Evolutionary conservation across 2,797 vertebrate species (phyloP), one percentile per base, ranked within the genome.

Genomic region (Peromyscus eremicus): DNA sequence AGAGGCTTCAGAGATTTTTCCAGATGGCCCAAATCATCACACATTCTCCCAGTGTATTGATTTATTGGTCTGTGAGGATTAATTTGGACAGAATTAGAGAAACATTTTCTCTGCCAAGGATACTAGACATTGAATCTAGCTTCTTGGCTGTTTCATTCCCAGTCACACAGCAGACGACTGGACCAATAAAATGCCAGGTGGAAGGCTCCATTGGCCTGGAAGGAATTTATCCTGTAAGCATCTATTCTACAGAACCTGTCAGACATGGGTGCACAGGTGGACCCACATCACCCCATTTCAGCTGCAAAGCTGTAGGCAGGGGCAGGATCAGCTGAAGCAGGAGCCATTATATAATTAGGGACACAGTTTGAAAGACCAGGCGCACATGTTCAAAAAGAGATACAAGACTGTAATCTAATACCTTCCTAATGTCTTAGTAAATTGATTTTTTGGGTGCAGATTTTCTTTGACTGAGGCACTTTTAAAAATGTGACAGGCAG

Each of bases 31-130:
- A 92, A 95, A 94, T 95, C 84, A 94, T 89, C 66, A 94, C 46
- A 95, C 77, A 93, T 73, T 94, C 76, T 97, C 66, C 82, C 81
- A 89, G 79, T 91, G 23, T 96, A 83, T 89, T 95, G 94, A 96
- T 93, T 97, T 97, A 96, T 92, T 91, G 83, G 82, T 52, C 94
- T 91, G 11, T 55, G 75, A 95, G 90, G 89, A 94, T 96, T 91
- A 96, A 98, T 97, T 97, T 96, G 94, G 97, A 92, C 37, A 32
- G 91, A 81, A 94, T 11, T 94, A 3, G 79, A 95, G 94, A 97
- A 97, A 97, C 89, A 82, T 89, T 97, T 97, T 98, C 82, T 96
- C 90, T 95, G 95, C 96, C 95, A 96, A 97, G 68, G 81, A 92
- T 79, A 88, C 84, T 32, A 89, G 85, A 76, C 68, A 60, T 21